Conservation (phyloP, 1,140 invertebrate genomes). For the Mya arenaria region DNA sequence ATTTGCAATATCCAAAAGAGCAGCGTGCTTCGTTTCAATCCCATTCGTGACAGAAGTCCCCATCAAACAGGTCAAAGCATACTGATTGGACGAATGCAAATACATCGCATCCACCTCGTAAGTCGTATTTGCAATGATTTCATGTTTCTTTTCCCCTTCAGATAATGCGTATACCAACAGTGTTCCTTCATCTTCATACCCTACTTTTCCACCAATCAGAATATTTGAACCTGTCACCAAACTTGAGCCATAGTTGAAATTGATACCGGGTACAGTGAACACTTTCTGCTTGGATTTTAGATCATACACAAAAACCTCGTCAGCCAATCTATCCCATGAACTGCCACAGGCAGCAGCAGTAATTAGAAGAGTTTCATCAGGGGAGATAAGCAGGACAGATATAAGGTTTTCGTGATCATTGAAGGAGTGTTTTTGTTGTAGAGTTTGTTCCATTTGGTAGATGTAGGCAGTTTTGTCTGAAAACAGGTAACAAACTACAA, state of each 20-base stretch:
- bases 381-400: conserved; percentile 51
- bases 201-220: background rate
- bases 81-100: conserved; percentile 22
- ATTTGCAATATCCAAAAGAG: background rate
- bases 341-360: background rate
- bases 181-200: conserved; percentile 13
- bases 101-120: background rate
- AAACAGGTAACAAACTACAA: too few species aligned
- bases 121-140: conserved; percentile 12
- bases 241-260: background rate
- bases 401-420: background rate
- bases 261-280: background rate
- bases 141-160: background rate
- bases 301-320: conserved; percentile 2
- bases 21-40: conserved; percentile 19
- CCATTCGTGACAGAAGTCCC: background rate
- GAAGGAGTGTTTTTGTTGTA: background rate
- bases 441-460: background rate
- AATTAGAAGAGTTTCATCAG: conserved; percentile 60
- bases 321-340: background rate
- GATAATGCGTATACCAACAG: conserved; percentile 10
- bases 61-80: background rate
- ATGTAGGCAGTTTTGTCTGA: too few species aligned
- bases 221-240: conserved; percentile 4
- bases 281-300: conserved; percentile 14